phyloP scores from a whole-genome alignment of 2,888 invertebrate genomes.

The Eilema depressum region DNA sequence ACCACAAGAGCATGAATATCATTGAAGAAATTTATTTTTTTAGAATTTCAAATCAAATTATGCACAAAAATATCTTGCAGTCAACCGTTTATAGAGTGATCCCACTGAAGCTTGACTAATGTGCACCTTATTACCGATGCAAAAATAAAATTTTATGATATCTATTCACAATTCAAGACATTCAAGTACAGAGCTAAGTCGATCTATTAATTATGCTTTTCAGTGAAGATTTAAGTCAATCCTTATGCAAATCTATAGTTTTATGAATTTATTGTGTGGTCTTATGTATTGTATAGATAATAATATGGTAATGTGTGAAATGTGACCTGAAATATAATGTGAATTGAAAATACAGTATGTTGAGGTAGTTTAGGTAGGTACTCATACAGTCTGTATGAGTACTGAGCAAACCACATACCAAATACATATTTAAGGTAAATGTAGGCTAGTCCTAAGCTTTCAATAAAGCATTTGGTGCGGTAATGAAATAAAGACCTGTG shows the following conservation, averaged over 20 bases:
- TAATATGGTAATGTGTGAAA: background rate
- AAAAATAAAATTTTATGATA: background rate
- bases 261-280: background rate
- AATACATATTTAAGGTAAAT: too few relatives aligned
- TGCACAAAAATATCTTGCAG: too few relatives aligned
- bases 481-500: too few relatives aligned
- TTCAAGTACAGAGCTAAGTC: background rate
- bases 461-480: too few relatives aligned
- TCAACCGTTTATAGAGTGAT: background rate
- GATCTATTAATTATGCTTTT: background rate
- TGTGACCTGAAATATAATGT: background rate
- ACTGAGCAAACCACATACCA: too few relatives aligned
- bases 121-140: background rate
- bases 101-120: background rate
- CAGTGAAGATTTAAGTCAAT: background rate
- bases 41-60: too few relatives aligned
- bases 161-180: background rate
- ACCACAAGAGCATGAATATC: background rate
- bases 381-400: too few relatives aligned
- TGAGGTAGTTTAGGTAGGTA: too few relatives aligned
- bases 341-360: too few relatives aligned
- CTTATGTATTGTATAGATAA: background rate
- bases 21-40: too few relatives aligned
- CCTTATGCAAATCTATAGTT: background rate
- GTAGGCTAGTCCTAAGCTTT: too few relatives aligned